Conservation (phyloP, 2,113 vertebrate genomes). For the Cavia aperea region DNA sequence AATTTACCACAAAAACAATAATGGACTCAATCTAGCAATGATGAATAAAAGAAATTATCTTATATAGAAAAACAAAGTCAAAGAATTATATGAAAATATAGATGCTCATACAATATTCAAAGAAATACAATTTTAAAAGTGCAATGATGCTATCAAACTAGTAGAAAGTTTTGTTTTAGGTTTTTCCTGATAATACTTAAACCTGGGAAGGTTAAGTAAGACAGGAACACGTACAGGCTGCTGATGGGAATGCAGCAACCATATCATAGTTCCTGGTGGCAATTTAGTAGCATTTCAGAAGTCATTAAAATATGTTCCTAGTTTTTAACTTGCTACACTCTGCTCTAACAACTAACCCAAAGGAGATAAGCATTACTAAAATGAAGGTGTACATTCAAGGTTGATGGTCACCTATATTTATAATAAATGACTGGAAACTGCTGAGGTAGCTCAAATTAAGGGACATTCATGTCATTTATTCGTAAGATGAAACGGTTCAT, state of each 20-base stretch:
- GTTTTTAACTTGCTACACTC: background rate
- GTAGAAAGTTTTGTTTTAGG: background rate
- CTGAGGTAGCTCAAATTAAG: background rate
- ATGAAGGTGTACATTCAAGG: background rate
- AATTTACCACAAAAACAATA: background rate
- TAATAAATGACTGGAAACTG: background rate
- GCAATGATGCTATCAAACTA: background rate
- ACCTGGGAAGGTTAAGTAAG: background rate
- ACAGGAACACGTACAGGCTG: background rate
- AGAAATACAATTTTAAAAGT: background rate
- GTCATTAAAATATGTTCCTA: background rate
- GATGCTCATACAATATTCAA: background rate
- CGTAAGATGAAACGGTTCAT: background rate
- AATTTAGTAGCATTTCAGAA: background rate
- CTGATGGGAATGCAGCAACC: background rate
- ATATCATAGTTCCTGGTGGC: background rate
- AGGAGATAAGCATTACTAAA: background rate
- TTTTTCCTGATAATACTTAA: background rate
- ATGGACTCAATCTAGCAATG: background rate
- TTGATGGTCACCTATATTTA: slow-evolving; percentile 1
- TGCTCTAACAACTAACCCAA: background rate
- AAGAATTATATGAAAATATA: background rate
- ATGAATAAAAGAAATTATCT: slow-evolving; percentile 21
- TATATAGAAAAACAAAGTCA: slow-evolving; percentile 2
- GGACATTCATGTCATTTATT: background rate